Percentiles rank a stretch among this genome's conserved stretches.
These are phyloP conservation scores for Steinernema scapterisci DNA, from an alignment of 2,888 invertebrate species.

Conservation along the genomic window DNA sequence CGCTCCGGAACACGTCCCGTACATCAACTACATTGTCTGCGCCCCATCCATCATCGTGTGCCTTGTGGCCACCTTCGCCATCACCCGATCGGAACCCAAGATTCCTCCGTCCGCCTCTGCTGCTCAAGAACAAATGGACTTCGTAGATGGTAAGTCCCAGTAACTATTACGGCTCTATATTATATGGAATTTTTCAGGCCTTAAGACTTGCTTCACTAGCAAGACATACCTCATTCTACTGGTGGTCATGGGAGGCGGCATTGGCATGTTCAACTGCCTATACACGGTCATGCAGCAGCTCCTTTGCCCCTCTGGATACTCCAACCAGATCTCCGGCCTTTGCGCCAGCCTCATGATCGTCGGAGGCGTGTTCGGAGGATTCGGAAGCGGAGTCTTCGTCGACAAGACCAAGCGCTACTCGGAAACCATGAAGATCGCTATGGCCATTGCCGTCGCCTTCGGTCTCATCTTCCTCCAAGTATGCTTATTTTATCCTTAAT, in stretches of 20 bases:
- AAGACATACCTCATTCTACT: slow-evolving; percentile 61
- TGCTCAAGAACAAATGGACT: slow-evolving; percentile 59
- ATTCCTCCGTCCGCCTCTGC: slow-evolving; percentile 65
- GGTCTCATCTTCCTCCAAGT: slow-evolving; percentile 64
- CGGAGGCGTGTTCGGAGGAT: slow-evolving; percentile 67
- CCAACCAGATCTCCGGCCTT: slow-evolving; percentile 67
- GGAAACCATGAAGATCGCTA: slow-evolving; percentile 69
- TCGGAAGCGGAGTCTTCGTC: slow-evolving; percentile 67
- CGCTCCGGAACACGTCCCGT: slow-evolving; percentile 51
- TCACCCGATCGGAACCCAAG: slow-evolving; percentile 64
- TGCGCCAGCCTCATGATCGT: slow-evolving; percentile 69
- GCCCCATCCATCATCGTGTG: slow-evolving; percentile 52
- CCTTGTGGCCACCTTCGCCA: slow-evolving; percentile 49
- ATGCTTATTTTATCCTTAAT: slow-evolving; percentile 7
- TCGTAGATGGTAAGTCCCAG: slow-evolving; percentile 49
- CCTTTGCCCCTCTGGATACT: slow-evolving; percentile 71
- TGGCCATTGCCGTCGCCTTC: slow-evolving; percentile 63
- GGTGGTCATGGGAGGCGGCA: slow-evolving; percentile 66
- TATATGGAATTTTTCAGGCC: slow-evolving; percentile 40
- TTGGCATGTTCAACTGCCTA: slow-evolving; percentile 68
- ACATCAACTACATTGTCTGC: slow-evolving; percentile 57
- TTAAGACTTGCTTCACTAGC: slow-evolving; percentile 57
- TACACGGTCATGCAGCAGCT: slow-evolving; percentile 69
- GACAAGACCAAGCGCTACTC: slow-evolving; percentile 71
- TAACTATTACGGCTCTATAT: neutral